Base-by-base conservation (phyloP, 2,888 invertebrate species). In the Holacanthella duospinosa region DNA sequence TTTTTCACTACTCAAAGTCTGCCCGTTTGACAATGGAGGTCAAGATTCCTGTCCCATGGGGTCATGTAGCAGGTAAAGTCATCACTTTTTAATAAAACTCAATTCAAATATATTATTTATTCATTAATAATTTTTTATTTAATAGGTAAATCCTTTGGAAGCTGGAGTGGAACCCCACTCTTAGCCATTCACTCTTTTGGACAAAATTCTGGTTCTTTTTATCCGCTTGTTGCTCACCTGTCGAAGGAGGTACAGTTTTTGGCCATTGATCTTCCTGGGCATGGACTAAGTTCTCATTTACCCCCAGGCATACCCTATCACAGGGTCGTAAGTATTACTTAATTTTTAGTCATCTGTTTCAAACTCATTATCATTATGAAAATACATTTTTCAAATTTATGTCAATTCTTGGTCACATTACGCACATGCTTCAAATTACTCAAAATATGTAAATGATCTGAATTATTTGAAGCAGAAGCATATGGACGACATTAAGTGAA, bases 21-120 rank as follows among this genome's bases (percentile, higher is more conserved):
- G n/a, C n/a, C n/a, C n/a, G n/a, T 36, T 36, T 36, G 36, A 36
- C 6, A 9, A 48, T 48, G 48, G 48, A 48, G 48, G 6, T 48
- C n/a, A 48, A 48, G 21, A 48, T 48, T n/a, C 48, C 48, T n/a
- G 21, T 48, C 16, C 48, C 48, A 48, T 48, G 48, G 48, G 48
- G 48, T 48, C 48, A 48, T 21, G 21, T 48, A 16, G 48, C 48
- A 48, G 48, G 48, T 21, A 48, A 48, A 21, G n/a, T 36, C 36
- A 9, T 36, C 36, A 9, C 16, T 9, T 6, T 9, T 36, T 36
- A 9, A 6, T 36, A 9, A 36, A 36, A 9, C 16, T 36, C 16
- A 6, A 9, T 36, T 36, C 6, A 36, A 36, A 36, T 9, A 36
- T 9, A 36, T 9, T 36, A 36, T 9, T 9, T 6, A 16, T 6